These are phyloP conservation scores for Colletes latitarsis DNA, from an alignment of 1,140 invertebrate genomes.

Conservation along the genomic window DNA sequence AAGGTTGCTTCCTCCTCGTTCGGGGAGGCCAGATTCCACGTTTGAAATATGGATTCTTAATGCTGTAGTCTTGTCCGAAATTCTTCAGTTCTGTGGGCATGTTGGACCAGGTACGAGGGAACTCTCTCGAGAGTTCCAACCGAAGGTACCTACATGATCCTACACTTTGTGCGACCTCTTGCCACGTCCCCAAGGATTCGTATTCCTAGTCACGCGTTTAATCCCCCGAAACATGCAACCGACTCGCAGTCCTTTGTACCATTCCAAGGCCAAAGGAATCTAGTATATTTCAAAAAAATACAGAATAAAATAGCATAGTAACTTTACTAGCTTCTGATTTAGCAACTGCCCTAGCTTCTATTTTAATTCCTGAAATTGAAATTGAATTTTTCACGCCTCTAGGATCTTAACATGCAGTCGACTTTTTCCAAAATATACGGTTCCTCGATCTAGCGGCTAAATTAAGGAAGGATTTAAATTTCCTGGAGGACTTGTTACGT, in stretches of 20 bases:
- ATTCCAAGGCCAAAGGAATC: neutral
- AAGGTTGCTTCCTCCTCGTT: neutral
- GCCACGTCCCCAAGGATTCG: conserved; percentile 73
- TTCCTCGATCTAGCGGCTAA: too few species aligned
- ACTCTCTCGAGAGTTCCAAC: conserved; percentile 69
- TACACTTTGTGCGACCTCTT: conserved; percentile 74
- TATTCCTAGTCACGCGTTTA: conserved; percentile 76
- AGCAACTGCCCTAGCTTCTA: too few species aligned
- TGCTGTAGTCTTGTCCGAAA: conserved; percentile 36
- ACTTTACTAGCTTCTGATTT: too few species aligned
- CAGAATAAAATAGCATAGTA: too few species aligned
- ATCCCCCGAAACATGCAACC: conserved; percentile 71
- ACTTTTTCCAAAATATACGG: too few species aligned
- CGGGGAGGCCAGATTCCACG: neutral
- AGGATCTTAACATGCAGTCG: too few species aligned
- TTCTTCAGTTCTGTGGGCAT: conserved; percentile 48
- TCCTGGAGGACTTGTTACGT: too few species aligned
- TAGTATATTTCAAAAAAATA: too few species aligned
- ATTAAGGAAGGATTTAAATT: too few species aligned
- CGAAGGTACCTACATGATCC: conserved; percentile 73
- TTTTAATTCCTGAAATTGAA: too few species aligned
- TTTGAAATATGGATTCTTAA: conserved; percentile 39
- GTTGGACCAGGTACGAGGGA: conserved; percentile 68
- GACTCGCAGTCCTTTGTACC: conserved; percentile 43
- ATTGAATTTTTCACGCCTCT: too few species aligned